A percentile compares a stretch with the other conserved stretches of the same genome.
Evolutionary conservation across 1,140 invertebrate genomes (phyloP).

Genomic region (Drosophila cardini): DNA sequence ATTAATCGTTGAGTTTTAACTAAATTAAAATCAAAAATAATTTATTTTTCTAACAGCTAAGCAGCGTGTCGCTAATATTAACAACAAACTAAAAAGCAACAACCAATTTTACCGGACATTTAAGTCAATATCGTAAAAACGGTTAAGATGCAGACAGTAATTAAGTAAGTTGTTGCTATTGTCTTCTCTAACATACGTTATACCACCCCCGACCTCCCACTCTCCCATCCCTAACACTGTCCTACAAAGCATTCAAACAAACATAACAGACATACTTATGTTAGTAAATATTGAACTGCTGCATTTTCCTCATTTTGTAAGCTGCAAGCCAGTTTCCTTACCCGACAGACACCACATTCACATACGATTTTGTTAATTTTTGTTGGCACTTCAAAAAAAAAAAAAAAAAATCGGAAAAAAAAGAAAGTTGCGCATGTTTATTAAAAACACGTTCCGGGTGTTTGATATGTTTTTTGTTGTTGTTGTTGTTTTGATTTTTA

Average conservation of each 20-base stretch:
- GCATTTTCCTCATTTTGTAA: slow-evolving; percentile 7
- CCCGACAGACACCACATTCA: slow-evolving; percentile 10
- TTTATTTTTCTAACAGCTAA: slow-evolving; percentile 67
- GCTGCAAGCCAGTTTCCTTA: slow-evolving; percentile 35
- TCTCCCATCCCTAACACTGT: neutral
- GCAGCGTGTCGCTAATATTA: slow-evolving; percentile 52
- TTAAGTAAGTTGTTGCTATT: slow-evolving; percentile 77
- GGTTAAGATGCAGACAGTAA: slow-evolving; percentile 79
- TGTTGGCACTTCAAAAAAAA: slow-evolving; percentile 25
- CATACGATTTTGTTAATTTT: slow-evolving; percentile 38
- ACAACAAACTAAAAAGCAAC: slow-evolving; percentile 43
- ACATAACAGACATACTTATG: neutral
- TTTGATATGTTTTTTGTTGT: slow-evolving; percentile 37
- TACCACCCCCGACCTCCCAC: no score
- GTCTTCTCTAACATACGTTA: slow-evolving; percentile 7
- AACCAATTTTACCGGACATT: slow-evolving; percentile 23
- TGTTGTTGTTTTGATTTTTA: neutral
- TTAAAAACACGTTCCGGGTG: slow-evolving; percentile 70
- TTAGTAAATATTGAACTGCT: slow-evolving; percentile 8
- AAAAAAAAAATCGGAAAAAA: slow-evolving; percentile 39
- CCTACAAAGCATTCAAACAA: neutral
- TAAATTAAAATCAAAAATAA: slow-evolving; percentile 52
- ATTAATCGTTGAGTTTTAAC: slow-evolving; percentile 36
- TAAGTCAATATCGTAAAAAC: slow-evolving; percentile 58
- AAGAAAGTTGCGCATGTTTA: slow-evolving; percentile 80